Percentiles rank a stretch among this genome's conserved stretches.
These are phyloP conservation scores for Phalera bucephala DNA, from an alignment of 2,888 invertebrate genomes.

Conservation along the genomic window DNA sequence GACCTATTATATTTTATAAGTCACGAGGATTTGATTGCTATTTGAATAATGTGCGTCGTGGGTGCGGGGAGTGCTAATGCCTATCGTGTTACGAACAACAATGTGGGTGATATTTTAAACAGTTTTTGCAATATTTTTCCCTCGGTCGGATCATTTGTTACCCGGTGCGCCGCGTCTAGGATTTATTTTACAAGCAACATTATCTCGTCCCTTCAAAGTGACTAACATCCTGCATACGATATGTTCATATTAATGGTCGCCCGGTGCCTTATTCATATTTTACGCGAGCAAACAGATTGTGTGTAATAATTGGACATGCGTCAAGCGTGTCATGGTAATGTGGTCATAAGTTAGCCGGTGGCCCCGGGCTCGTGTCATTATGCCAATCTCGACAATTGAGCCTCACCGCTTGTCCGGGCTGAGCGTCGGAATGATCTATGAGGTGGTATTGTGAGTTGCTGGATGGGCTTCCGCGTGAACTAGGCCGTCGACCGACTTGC, in stretches of 20 bases:
- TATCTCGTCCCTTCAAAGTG: slow-evolving; percentile 72
- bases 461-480: slow-evolving; percentile 56
- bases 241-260: slow-evolving; percentile 62
- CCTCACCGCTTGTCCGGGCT: slow-evolving; percentile 40
- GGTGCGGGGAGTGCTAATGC: slow-evolving; percentile 19
- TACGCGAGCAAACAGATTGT: slow-evolving; percentile 73
- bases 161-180: slow-evolving; percentile 55
- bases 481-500: slow-evolving; percentile 32
- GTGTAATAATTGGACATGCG: slow-evolving; percentile 79
- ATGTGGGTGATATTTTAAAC: slow-evolving; percentile 62
- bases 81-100: slow-evolving; percentile 56
- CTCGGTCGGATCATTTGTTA: slow-evolving; percentile 67
- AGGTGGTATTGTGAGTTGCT: slow-evolving; percentile 60
- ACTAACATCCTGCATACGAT: slow-evolving; percentile 57
- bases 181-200: slow-evolving; percentile 74
- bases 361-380: slow-evolving; percentile 70
- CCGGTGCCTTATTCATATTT: slow-evolving; percentile 71
- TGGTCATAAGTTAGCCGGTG: slow-evolving; percentile 70
- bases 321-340: slow-evolving; percentile 77
- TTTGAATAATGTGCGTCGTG: slow-evolving; percentile 12
- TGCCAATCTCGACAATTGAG: slow-evolving; percentile 74
- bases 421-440: slow-evolving; percentile 63
- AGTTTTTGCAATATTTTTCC: slow-evolving; percentile 76
- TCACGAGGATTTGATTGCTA: slow-evolving; percentile 9
- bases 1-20: slow-evolving; percentile 1